phyloP scores from a whole-genome alignment of 2,113 vertebrate species.

The Athene noctua region DNA sequence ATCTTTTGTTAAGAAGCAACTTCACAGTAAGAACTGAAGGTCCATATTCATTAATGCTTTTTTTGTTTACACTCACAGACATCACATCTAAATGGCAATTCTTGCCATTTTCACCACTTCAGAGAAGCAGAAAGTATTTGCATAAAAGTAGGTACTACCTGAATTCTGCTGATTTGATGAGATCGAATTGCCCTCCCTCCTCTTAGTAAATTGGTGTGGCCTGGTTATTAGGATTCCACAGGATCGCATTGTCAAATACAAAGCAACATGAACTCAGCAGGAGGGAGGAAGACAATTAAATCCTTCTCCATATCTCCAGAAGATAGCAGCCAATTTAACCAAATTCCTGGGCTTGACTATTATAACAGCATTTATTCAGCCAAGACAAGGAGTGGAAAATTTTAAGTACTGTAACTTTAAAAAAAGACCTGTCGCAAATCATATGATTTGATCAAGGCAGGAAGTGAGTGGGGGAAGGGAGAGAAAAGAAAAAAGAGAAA shows the following conservation, averaged over 20 bases:
- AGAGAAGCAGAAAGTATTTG: conserved; percentile 6
- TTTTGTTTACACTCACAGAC: not conserved
- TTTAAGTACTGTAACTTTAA: not conserved
- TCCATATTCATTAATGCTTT: not conserved
- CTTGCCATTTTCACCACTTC: not conserved
- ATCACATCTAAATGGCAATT: not conserved
- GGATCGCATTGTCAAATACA: not conserved
- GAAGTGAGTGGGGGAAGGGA: not conserved
- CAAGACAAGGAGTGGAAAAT: not conserved
- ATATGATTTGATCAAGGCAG: not conserved
- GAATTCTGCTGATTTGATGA: not conserved
- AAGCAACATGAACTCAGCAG: not conserved
- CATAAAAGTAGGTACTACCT: not conserved
- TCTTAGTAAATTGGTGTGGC: not conserved
- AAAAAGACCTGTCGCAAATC: not conserved
- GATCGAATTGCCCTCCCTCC: not conserved
- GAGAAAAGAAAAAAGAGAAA: not conserved
- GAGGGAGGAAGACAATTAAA: not conserved
- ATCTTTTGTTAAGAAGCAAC: not conserved
- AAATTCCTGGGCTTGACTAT: not conserved
- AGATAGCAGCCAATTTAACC: not conserved
- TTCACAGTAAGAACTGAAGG: not conserved
- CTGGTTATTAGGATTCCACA: not conserved
- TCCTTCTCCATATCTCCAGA: not conserved
- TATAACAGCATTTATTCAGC: not conserved